Percentiles rank a stretch among this genome's conserved stretches.
Evolutionary conservation across 2,888 invertebrate genomes (phyloP).

Genomic region (Crossocerus cetratus): DNA sequence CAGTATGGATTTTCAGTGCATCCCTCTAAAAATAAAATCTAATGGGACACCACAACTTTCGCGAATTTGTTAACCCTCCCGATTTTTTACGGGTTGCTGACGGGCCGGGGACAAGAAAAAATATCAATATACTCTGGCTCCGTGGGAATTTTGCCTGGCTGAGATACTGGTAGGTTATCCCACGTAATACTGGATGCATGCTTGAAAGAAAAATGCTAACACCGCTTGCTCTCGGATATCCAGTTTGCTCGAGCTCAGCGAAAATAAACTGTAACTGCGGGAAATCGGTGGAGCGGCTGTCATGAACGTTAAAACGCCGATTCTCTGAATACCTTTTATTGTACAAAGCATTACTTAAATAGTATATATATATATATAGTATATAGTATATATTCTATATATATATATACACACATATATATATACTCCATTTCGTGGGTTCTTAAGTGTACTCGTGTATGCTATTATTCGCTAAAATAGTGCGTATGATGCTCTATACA

Average conservation of each 20-base stretch:
- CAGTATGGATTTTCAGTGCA: no score
- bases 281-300: constrained; percentile 25
- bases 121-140: no score
- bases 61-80: background rate
- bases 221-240: background rate
- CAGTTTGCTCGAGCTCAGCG: background rate
- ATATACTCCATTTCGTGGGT: constrained; percentile 64
- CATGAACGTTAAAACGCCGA: constrained; percentile 31
- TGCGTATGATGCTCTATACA: constrained; percentile 70
- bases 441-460: constrained; percentile 61
- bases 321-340: constrained; percentile 74
- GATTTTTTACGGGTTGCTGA: background rate
- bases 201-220: background rate
- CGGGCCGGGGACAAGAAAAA: background rate
- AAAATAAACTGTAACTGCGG: constrained; percentile 3
- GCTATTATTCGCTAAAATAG: constrained; percentile 69
- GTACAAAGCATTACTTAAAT: constrained; percentile 77
- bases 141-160: background rate
- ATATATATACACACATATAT: constrained; percentile 71
- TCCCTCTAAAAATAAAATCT: background rate
- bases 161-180: background rate
- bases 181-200: constrained; percentile 3
- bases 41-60: background rate
- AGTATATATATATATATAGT: constrained; percentile 73
- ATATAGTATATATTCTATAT: constrained; percentile 74